Conservation (phyloP, 2,113 vertebrate species). For the Sceloporus undulatus region DNA sequence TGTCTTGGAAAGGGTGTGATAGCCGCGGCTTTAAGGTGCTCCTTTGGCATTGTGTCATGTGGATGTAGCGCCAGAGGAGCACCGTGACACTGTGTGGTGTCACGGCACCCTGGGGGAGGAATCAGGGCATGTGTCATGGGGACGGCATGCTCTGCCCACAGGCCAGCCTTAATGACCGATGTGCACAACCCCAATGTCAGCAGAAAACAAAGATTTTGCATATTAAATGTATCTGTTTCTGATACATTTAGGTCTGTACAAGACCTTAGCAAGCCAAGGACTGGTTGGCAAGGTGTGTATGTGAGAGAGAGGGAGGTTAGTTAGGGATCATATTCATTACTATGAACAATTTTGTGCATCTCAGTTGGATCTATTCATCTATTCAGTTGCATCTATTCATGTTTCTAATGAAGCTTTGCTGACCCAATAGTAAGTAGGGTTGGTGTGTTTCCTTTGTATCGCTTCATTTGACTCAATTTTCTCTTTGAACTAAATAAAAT, state of each 20-base stretch:
- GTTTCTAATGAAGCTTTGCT: not conserved
- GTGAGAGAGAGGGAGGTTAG: not conserved
- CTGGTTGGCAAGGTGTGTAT: not conserved
- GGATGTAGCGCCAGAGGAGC: no score
- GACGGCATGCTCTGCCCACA: no score
- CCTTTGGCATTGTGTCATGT: no score
- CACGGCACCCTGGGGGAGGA: no score
- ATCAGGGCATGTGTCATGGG: no score
- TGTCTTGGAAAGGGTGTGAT: no score
- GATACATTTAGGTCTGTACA: not conserved
- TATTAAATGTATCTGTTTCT: slow-evolving; percentile 28
- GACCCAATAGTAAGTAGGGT: not conserved
- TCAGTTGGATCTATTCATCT: not conserved
- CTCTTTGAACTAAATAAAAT: not conserved
- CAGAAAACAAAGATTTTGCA: slow-evolving; percentile 6
- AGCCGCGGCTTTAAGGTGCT: no score
- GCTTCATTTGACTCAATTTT: slow-evolving; percentile 20
- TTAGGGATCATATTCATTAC: slow-evolving; percentile 27
- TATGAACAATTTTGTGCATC: not conserved
- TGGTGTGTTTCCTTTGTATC: not conserved
- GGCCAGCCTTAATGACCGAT: no score
- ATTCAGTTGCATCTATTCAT: accelerated
- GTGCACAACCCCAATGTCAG: not conserved
- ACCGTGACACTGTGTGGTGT: no score
- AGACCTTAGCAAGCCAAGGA: slow-evolving; percentile 5